Evolutionary conservation across 2,888 invertebrate species (phyloP), one percentile per base, ranked within the genome.

Genomic region (Sesamia inferens): DNA sequence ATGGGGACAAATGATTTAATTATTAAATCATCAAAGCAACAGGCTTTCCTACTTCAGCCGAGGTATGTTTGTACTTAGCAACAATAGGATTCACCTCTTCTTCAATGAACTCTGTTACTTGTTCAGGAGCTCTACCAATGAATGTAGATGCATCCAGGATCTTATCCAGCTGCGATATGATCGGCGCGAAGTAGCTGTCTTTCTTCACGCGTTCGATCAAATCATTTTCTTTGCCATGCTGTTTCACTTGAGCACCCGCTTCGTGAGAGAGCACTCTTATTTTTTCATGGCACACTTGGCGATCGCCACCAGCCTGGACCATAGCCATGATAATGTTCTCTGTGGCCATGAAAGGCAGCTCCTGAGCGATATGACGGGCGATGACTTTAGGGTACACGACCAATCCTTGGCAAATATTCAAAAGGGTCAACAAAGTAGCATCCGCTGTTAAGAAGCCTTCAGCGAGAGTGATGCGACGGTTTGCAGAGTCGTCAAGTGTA

Each of bases 271-370:
- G 95, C 0, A 99, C 98, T 51, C 99, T 97, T 84, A 99, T 99
- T 93, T 99, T 98, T 92, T 99, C 99, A 91, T 99, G 99, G 85
- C 99, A 99, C 4, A 98, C 97, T 97, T 99, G 99, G 81, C 99
- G 97, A 94, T 99, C 98, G 0, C 98, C 99, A 0, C 99, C 99
- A 24, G 98, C 97, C 91, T 99, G 99, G 0, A 99, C 99, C 98
- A 99, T 99, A 5, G 99, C 99, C 98, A 99, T 99, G 68, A 99
- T 99, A 44, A 99, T 97, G 92, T 99, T 99, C 93, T 99, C 99
- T 0, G 99, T 97, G 0, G 99, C 98, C 99, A 99, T 99, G 92
- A 99, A 99, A 0, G 99, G 99, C 78, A 99, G 94, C 91, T 99
- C 99, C 88, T 98, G 98, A 0, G 97, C 96, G 44, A 99, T 98